Percentiles rank a stretch among this genome's conserved stretches.
These are phyloP conservation scores for Acrossocheilus fasciatus DNA, from an alignment of 2,797 vertebrate species.

Conservation along the genomic window DNA sequence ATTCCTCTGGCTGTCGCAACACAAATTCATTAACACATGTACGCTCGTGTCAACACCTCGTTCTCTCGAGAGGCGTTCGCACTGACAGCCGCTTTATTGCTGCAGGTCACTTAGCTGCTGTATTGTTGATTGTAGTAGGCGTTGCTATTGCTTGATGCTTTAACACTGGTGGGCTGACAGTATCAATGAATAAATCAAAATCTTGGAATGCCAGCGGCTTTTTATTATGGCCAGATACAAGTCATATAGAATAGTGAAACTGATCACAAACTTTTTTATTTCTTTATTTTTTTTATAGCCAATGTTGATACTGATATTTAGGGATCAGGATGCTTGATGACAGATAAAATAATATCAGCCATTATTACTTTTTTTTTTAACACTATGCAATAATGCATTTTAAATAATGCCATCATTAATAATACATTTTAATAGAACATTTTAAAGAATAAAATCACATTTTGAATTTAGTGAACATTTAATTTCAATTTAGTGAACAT, in stretches of 20 bases:
- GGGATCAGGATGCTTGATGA: not conserved
- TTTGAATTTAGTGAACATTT: too few species aligned
- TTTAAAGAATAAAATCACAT: not conserved
- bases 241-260: not conserved
- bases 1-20: slow-evolving; percentile 42
- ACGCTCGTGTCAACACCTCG: slow-evolving; percentile 24
- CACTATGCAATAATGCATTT: not conserved
- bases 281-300: too few species aligned
- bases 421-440: not conserved
- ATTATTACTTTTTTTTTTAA: not conserved
- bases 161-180: not conserved
- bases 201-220: not conserved
- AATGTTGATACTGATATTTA: not conserved
- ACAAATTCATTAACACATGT: slow-evolving; percentile 54
- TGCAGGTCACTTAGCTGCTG: slow-evolving; percentile 1
- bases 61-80: not conserved
- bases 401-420: not conserved
- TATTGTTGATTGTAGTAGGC: slow-evolving; percentile 10
- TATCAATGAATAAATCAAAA: not conserved
- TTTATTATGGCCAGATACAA: not conserved
- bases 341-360: not conserved
- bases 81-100: not conserved
- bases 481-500: too few species aligned
- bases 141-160: not conserved
- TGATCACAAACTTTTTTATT: not conserved